Base-by-base conservation (phyloP, 2,797 vertebrate species). In the Darevskia mixta region DNA sequence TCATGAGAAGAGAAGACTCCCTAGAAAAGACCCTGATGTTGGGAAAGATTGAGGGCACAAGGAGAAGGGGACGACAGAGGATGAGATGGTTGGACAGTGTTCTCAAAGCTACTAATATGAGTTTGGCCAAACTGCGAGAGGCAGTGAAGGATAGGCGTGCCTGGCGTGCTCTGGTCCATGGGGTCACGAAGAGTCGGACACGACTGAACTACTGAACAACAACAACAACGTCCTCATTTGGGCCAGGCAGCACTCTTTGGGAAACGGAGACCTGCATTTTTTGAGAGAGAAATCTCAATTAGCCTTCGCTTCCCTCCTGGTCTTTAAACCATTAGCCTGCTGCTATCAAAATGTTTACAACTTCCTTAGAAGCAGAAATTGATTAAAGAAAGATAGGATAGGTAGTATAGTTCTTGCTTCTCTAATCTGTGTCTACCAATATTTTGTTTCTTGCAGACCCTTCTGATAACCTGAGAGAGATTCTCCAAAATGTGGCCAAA, bases 401-500 rank as follows among this genome's bases (percentile, higher is more conserved):
- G 6, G 45, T 72, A 43, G 38, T 73, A 5, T 32, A 9, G 0
- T 0, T 17, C 69, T 3, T 85, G 32, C 86, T 79, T 83, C 79
- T 58, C 15, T 1, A 90, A 15, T 7, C 23, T 88, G 0, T 87
- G 3, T 71, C 13, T 88, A 10, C 38, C 88, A 91, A 91, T 91
- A 89, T 32, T 43, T 35, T 91, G 82, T 95, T 78, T 96, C 93
- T 95, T 96, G 32, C 96, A 99, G 99, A 99, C 91, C 98, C 99
- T 66, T 98, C 97, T 93, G 99, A 99, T 96, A 99, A 99, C 95
- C 97, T 99, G 96, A 98, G 98, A 89, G 99, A 99, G 95, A 99
- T 99, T 95, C 98, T 99, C 79, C 99, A 99, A 96, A 99, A 99
- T 98, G 98, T 99, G 97, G 98, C 98, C 96, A 99, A 98, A 96